phyloP scores from a whole-genome alignment of 2,113 vertebrate genomes.

The Perca schrenkii region DNA sequence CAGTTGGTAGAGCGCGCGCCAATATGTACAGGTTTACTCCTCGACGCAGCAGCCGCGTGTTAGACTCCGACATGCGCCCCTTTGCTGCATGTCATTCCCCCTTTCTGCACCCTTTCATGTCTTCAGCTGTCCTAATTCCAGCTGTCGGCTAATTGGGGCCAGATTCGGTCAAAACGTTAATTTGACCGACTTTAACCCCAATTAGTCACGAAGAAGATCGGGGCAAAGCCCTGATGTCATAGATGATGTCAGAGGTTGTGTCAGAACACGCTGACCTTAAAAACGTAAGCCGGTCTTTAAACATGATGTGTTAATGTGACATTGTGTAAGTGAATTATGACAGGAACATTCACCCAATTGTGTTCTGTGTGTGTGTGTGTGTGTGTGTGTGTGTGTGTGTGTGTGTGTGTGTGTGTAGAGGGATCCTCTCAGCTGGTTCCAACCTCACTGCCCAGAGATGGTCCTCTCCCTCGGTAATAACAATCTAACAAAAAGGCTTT shows the following conservation, averaged over 20 bases:
- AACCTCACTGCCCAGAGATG: conserved; percentile 52
- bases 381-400: conserved; percentile 11
- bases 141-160: too few relatives aligned
- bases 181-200: conserved; percentile 33
- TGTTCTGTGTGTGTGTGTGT: too few relatives aligned
- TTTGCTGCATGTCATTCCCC: too few relatives aligned
- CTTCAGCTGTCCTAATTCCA: too few relatives aligned
- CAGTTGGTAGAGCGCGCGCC: too few relatives aligned
- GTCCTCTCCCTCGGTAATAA: conserved; percentile 59
- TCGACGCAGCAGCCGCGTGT: too few relatives aligned
- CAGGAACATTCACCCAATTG: neutral
- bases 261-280: conserved; percentile 28
- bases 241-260: conserved; percentile 37
- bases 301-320: conserved; percentile 3
- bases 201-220: conserved; percentile 25
- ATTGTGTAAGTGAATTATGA: conserved; percentile 20
- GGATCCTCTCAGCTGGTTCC: conserved; percentile 38
- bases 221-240: conserved; percentile 24
- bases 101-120: too few relatives aligned
- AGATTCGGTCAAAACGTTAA: conserved; percentile 31
- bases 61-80: too few relatives aligned
- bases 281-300: neutral
- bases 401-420: conserved; percentile 50
- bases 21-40: too few relatives aligned
- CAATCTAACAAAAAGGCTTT: neutral